Percentiles rank a stretch among this genome's conserved stretches.
phyloP scores from a whole-genome alignment of 2,113 vertebrate species.

The Picathartes gymnocephalus region DNA sequence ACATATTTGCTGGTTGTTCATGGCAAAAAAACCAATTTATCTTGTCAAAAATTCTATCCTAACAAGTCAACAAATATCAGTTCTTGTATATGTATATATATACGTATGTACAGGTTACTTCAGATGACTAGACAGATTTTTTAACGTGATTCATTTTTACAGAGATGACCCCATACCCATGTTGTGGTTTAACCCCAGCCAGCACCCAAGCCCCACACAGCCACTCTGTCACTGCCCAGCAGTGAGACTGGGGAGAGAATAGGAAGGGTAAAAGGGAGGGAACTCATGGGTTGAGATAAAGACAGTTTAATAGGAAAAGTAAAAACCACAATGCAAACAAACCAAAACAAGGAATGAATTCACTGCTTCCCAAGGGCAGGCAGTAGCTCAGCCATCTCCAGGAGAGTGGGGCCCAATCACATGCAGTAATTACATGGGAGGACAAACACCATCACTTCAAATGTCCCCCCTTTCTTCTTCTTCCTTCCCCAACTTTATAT shows the following conservation, averaged over 20 bases:
- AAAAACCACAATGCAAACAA: neutral
- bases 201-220: neutral
- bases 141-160: neutral
- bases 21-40: neutral
- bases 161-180: neutral
- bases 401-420: neutral
- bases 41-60: neutral
- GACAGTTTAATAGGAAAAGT: neutral
- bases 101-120: neutral
- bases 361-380: neutral
- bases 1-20: neutral
- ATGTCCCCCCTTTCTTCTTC: neutral
- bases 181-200: neutral
- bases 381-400: neutral
- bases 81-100: neutral
- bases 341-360: neutral
- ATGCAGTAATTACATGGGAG: neutral
- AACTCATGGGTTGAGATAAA: neutral
- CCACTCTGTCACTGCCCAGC: too few relatives aligned
- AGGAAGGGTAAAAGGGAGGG: neutral
- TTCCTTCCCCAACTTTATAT: neutral
- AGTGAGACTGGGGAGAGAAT: fast-evolving
- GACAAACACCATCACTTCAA: neutral
- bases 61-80: neutral
- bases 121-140: neutral